These are phyloP conservation scores for Acridotheres tristis DNA, from an alignment of 2,797 vertebrate genomes.

Conservation along the genomic window DNA sequence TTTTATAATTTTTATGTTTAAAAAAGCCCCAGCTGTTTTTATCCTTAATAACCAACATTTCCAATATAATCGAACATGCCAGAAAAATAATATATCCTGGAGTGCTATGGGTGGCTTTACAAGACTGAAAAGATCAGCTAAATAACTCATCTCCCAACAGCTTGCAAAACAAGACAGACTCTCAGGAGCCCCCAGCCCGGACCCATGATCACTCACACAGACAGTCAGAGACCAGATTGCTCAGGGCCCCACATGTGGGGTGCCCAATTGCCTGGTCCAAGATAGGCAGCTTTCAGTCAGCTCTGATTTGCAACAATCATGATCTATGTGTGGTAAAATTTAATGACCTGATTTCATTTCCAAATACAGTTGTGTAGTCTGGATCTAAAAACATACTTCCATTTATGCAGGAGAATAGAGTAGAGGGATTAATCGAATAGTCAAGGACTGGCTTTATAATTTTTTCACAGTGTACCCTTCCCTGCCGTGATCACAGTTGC, in stretches of 20 bases:
- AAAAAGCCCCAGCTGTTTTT: background rate
- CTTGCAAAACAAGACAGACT: background rate
- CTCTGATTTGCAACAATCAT: fast-evolving
- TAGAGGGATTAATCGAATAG: background rate
- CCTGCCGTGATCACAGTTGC: background rate
- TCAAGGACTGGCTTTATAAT: background rate
- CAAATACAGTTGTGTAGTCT: background rate
- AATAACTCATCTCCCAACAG: background rate
- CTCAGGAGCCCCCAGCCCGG: fast-evolving
- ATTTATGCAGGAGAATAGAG: background rate
- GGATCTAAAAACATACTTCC: background rate
- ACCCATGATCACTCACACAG: background rate
- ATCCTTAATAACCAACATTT: background rate
- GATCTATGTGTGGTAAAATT: background rate
- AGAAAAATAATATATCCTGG: background rate
- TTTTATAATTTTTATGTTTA: background rate
- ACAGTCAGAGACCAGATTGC: background rate
- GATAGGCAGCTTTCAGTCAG: background rate
- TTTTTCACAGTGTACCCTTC: background rate
- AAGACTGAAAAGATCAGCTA: background rate
- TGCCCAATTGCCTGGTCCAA: background rate
- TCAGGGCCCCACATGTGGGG: fast-evolving
- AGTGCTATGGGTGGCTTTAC: background rate
- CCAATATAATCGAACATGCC: background rate
- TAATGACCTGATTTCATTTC: background rate